Conservation (phyloP, 2,113 vertebrate species). For the Periophthalmus modestus region DNA sequence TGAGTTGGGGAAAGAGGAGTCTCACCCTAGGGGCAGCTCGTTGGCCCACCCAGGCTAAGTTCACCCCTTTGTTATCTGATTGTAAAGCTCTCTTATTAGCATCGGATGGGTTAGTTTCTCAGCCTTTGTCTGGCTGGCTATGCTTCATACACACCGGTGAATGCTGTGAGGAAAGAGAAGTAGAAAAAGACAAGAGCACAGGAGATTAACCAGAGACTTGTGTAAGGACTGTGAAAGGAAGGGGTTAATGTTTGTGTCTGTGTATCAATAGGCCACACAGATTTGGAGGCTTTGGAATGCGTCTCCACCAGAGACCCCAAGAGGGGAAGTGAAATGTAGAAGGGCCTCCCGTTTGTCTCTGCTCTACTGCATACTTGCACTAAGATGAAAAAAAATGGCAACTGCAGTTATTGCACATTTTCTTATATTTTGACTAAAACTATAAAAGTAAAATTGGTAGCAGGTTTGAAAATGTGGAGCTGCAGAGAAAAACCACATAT, state of each 20-base stretch:
- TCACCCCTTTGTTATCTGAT: constrained; percentile 79
- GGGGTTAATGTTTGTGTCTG: constrained; percentile 46
- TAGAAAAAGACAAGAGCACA: constrained; percentile 13
- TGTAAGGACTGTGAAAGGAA: constrained; percentile 24
- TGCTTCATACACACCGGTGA: constrained; percentile 43
- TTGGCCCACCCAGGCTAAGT: constrained; percentile 76
- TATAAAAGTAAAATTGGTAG: not conserved
- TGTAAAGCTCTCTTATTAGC: constrained; percentile 72
- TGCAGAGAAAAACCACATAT: not conserved
- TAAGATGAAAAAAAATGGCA: not conserved
- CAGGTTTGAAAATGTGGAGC: not conserved
- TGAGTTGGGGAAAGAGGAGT: constrained; percentile 1
- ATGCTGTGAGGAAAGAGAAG: constrained; percentile 34
- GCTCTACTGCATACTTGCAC: not conserved
- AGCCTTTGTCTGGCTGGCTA: constrained; percentile 36
- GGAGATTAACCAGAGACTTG: constrained; percentile 27
- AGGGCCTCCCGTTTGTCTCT: constrained; percentile 13
- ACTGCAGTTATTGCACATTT: not conserved
- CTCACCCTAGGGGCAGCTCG: constrained; percentile 34
- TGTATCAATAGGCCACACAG: constrained; percentile 47
- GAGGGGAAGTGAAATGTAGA: constrained; percentile 16
- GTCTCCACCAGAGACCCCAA: constrained; percentile 34
- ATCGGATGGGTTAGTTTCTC: constrained; percentile 67
- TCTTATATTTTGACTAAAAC: not conserved
- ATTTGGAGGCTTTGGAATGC: constrained; percentile 43